Evolutionary conservation across 2,113 vertebrate genomes (phyloP), one percentile per base, ranked within the genome.

Genomic region (Apodemus speciosus): DNA sequence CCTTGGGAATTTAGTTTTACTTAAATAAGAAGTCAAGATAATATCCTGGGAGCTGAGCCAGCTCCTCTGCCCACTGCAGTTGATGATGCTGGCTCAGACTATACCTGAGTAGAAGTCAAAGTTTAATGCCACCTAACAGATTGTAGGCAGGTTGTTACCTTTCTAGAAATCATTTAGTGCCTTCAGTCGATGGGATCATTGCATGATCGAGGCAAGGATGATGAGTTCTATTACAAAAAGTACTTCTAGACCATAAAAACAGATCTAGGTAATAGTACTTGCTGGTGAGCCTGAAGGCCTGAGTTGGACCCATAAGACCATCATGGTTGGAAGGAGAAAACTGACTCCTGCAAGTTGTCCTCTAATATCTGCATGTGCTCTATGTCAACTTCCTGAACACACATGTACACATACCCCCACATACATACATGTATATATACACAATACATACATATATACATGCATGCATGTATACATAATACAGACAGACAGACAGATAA

Each of bases 111-210:
- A 35, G 81, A 75, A 81, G 76, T 81, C 83, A 72, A 32, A 38
- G 81, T 88, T 88, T 79, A 69, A 49, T 15, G 10, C 51, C n/a
- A 71, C 51, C 30, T 68, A 38, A 84, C 66, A 90, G 81, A n/a
- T 6, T 72, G 71, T 58, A 91, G 85, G 38, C 35, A 20, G 75
- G 23, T 76, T 23, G 32, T 27, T 94, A 75, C 71, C 56, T 80
- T 85, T 76, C 69, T 80, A 76, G 75, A 84, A 92, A 84, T 88
- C 51, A 62, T 80, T 91, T 62, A 91, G 80, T 87, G 62, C 43
- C 88, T 93, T 77, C 81, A 35, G 35, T 58, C 7, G 60, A 0
- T 68, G 68, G n/a, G 83, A 20, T 73, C 43, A n/a, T 16, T 9
- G 66, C 4, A 1, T 92, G 85, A 71, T 0, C 71, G 43, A 51